Base-by-base conservation (phyloP, 2,113 vertebrate species). In the Phalacrocorax pelagicus region DNA sequence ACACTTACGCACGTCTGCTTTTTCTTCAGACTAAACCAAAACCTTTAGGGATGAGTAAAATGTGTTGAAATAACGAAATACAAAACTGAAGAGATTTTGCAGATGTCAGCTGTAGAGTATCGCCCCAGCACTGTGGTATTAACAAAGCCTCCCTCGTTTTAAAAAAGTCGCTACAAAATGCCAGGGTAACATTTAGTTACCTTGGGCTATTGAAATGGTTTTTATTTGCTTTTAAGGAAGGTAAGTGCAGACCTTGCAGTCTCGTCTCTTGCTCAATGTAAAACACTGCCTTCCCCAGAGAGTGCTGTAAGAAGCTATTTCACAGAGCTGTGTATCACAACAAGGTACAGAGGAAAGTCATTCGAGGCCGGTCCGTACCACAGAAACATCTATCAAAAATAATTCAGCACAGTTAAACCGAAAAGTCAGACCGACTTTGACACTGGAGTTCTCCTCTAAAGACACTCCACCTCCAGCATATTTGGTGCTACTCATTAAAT, bases 221-320 rank as follows among this genome's bases (percentile, higher is more conserved):
- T 51, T 44, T 62, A 44, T 88, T 92, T 57, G 54, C 86, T 81
- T 93, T 82, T 46, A 79, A 88, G 44, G 79, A 15, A 84, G 51
- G 7, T 20, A 67, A 91, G 62, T 38, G 38, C 92, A 97, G 90
- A 82, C 62, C 55, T 77, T 83, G 90, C 89, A 58, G 36, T 86
- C 79, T 83, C 94, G 79, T 79, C 40, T 81, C 81, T 57, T 3
- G 4, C 52, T 78, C 70, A 17, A 1, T 14, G 59, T 17, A 89
- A 93, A 95, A 73, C 57, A 6, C 62, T 58, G 70, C 91, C 80
- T 72, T 95, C 81, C 80, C 91, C 72, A 66, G 92, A 86, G 88
- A 81, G 38, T 54, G 49, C 65, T 34, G 63, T 3, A 29, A 66
- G 79, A 51, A 77, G 85, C 46, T 52, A 47, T 51, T 83, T 67